These are phyloP conservation scores for Aspidapion aeneum DNA, from an alignment of 2,888 invertebrate genomes.

Conservation along the genomic window DNA sequence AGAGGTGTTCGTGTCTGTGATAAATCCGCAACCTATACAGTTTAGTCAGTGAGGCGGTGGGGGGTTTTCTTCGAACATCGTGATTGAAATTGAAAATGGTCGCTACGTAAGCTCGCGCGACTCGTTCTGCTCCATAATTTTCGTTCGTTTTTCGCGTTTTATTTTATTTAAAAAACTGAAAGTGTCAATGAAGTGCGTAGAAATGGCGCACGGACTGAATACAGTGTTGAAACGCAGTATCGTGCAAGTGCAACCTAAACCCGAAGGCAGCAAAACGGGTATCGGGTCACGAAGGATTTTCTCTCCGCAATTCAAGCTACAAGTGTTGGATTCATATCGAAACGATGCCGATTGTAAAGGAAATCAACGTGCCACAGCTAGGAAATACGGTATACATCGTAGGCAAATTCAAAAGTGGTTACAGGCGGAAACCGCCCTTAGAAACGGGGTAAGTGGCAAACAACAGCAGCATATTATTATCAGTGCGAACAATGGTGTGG, in stretches of 20 bases:
- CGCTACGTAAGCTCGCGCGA: conserved; percentile 51
- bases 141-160: conserved; percentile 38
- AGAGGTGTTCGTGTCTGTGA: conserved; percentile 24
- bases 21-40: conserved; percentile 51
- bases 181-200: conserved; percentile 28
- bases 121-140: conserved; percentile 30
- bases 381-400: conserved; percentile 86
- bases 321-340: conserved; percentile 84
- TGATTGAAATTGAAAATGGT: conserved; percentile 50
- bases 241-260: conserved; percentile 45
- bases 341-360: conserved; percentile 84
- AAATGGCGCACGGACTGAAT: conserved; percentile 58
- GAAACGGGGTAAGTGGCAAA: conserved; percentile 61
- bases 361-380: conserved; percentile 84
- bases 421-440: conserved; percentile 76
- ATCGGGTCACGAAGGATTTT: conserved; percentile 86
- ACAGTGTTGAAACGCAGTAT: conserved; percentile 51
- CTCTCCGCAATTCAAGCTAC: conserved; percentile 84
- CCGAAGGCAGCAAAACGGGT: conserved; percentile 45
- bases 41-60: conserved; percentile 50
- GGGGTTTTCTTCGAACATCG: conserved; percentile 51
- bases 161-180: conserved; percentile 28
- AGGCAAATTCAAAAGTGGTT: conserved; percentile 91
- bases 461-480: conserved; percentile 23
- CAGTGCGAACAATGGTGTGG: conserved; percentile 13